These are phyloP conservation scores for Neoarius graeffei DNA, from an alignment of 2,113 vertebrate genomes.

Conservation along the genomic window DNA sequence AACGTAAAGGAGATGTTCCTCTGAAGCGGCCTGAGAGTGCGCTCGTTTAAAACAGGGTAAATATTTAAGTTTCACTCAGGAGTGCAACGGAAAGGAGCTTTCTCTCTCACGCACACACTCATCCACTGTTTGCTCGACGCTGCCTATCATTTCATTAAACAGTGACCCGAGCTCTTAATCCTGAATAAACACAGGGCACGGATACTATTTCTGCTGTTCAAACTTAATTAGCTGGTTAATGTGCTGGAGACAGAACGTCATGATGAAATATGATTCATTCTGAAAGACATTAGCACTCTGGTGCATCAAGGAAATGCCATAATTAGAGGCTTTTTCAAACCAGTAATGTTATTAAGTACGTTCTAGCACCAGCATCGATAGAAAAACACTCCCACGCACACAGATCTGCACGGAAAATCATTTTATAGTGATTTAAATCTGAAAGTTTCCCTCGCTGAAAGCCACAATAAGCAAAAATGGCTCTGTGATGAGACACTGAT, in stretches of 20 bases:
- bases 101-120: neutral
- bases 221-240: constrained; percentile 23
- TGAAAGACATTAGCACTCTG: neutral
- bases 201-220: constrained; percentile 26
- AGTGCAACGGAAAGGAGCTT: constrained; percentile 9
- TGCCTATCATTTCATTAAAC: constrained; percentile 37
- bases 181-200: constrained; percentile 15
- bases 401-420: neutral
- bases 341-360: neutral
- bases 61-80: constrained; percentile 32
- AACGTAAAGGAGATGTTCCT: constrained; percentile 2
- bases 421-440: neutral
- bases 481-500: neutral
- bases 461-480: neutral
- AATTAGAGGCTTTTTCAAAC: neutral
- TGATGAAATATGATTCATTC: neutral
- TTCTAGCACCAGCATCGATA: neutral
- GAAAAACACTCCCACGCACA: neutral
- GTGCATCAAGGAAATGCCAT: neutral
- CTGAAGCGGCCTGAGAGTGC: neutral
- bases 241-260: neutral
- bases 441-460: neutral
- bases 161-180: constrained; percentile 32
- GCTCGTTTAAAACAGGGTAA: constrained; percentile 30
- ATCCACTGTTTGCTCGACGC: neutral